These are phyloP conservation scores for Coturnix japonica DNA, from an alignment of 2,113 vertebrate species.

Conservation along the genomic window DNA sequence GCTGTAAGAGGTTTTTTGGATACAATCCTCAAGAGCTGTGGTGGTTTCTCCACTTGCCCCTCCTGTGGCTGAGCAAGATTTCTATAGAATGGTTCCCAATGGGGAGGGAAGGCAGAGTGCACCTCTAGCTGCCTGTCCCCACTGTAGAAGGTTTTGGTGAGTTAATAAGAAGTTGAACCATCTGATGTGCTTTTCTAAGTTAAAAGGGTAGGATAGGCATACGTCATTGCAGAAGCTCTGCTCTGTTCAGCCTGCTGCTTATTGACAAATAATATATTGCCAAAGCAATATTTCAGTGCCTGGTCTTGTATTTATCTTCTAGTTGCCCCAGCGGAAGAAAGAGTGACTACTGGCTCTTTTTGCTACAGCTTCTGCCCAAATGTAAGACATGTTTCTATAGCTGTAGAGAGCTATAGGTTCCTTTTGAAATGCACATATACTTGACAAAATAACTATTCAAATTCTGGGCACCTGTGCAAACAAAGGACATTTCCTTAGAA, in stretches of 20 bases:
- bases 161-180: not conserved
- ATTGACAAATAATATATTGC: too few relatives aligned
- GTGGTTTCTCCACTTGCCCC: not conserved
- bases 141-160: not conserved
- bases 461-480: too few relatives aligned
- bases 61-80: not conserved
- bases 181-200: not conserved
- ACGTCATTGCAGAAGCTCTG: not conserved
- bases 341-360: too few relatives aligned
- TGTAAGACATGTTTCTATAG: too few relatives aligned
- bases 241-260: not conserved
- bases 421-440: too few relatives aligned
- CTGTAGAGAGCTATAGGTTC: too few relatives aligned
- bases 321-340: too few relatives aligned
- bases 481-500: too few relatives aligned
- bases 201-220: not conserved
- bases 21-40: not conserved
- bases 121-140: not conserved
- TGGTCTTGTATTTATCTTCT: too few relatives aligned
- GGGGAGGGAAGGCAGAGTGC: accelerated
- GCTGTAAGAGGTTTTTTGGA: not conserved
- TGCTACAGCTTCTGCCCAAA: too few relatives aligned
- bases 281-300: not conserved
- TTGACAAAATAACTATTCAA: too few relatives aligned
- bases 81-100: accelerated